Evolutionary conservation across 2,797 vertebrate genomes (phyloP), one percentile per base, ranked within the genome.

Genomic region (Limosa lapponica): DNA sequence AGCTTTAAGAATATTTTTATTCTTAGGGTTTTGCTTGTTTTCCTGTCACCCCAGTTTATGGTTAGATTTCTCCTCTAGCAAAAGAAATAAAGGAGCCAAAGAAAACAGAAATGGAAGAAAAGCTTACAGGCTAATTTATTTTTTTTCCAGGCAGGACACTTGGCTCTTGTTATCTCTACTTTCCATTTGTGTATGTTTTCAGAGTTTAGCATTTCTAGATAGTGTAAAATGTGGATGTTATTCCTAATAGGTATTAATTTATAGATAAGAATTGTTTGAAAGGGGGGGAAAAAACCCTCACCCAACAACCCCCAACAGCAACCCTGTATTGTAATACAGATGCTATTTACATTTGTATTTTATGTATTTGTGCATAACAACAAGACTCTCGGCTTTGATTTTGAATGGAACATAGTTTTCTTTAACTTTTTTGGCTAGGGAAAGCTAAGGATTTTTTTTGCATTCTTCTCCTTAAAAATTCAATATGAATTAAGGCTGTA

Each of bases 211-310:
- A 16, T 89, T 94, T 93, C 59, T 73, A 73, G 55, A n/a, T 65
- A 32, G 30, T n/a, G 44, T 81, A 82, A 85, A 91, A 87, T 71
- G 20, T 16, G 17, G 52, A 9, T 92, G 17, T 52, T 93, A 46
- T 51, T 85, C 71, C 51, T 79, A 58, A 72, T 51, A 69, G 15
- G 27, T 65, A 30, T 58, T 36, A 81, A 51, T 78, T 79, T 88
- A 66, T 28, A 75, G 77, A 55, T 65, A 85, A 69, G 59, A 55
- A 20, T 34, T 55, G 10, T 82, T 89, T 54, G 34, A 66, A 77
- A 27, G 25, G 16, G 8, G 18, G 17, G 2, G 0, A 0, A 5
- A 11, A n/a, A 65, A 3, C 2, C 0, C 5, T 1, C 11, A 52
- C 41, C 27, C 30, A 48, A 52, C 25, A 64, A 32, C 34, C 8